These are phyloP conservation scores for Salarias fasciatus DNA, from an alignment of 2,797 vertebrate genomes.

Conservation along the genomic window DNA sequence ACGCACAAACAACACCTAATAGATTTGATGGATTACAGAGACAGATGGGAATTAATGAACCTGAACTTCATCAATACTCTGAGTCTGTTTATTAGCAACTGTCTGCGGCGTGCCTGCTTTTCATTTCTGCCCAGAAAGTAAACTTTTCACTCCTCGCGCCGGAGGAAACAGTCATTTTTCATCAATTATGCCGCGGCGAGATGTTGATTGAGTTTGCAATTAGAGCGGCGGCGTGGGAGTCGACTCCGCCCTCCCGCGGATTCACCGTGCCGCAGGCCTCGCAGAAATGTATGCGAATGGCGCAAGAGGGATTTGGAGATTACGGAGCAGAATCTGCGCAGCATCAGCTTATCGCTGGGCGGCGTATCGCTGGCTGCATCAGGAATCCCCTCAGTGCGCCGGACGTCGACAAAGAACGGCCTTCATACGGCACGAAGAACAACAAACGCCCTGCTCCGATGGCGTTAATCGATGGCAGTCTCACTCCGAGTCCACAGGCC, in stretches of 20 bases:
- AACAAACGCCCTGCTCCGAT: not conserved
- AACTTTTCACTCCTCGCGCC: conserved; percentile 46
- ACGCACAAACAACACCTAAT: conserved; percentile 40
- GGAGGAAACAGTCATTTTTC: conserved; percentile 54
- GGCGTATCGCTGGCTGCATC: conserved; percentile 31
- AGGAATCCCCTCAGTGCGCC: conserved; percentile 38
- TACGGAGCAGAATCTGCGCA: conserved; percentile 20
- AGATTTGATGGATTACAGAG: conserved; percentile 53
- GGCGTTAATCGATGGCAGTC: conserved; percentile 3
- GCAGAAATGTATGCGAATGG: conserved; percentile 14
- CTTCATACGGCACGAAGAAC: conserved; percentile 9
- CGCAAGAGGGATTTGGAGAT: not conserved
- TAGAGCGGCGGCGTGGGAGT: conserved; percentile 11
- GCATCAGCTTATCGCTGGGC: conserved; percentile 26
- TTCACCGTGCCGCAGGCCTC: not conserved
- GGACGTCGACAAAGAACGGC: too few relatives aligned
- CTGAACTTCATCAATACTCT: conserved; percentile 33
- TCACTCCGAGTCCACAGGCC: conserved; percentile 20
- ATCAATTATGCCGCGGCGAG: conserved; percentile 39
- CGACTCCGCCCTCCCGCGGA: not conserved
- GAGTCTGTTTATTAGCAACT: conserved; percentile 40
- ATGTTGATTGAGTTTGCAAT: conserved; percentile 47
- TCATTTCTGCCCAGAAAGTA: conserved; percentile 42
- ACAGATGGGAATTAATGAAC: conserved; percentile 41
- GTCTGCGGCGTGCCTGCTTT: conserved; percentile 39